Evolutionary conservation across 2,888 invertebrate species (phyloP).

Genomic region (Carpatolechia fugitivella): DNA sequence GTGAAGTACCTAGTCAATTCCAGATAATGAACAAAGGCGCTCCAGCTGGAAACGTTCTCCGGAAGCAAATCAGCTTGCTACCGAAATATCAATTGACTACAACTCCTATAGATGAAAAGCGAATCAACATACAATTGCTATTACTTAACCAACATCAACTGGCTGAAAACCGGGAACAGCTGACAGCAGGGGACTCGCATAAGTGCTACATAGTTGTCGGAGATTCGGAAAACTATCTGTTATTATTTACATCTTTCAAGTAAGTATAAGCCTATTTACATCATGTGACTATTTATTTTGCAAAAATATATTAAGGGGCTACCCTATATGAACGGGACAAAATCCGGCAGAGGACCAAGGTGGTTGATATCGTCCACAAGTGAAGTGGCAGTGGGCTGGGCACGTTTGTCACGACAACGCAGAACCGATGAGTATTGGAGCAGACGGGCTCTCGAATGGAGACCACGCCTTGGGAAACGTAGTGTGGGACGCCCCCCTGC

Average conservation of each 20-base stretch:
- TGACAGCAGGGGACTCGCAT: constrained; percentile 74
- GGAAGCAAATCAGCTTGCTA: constrained; percentile 80
- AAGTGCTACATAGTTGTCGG: constrained; percentile 81
- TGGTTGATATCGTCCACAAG: too few relatives aligned
- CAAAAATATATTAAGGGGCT: too few relatives aligned
- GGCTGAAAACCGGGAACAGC: constrained; percentile 53
- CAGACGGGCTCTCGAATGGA: too few relatives aligned
- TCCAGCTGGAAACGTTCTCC: constrained; percentile 84
- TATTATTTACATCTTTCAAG: constrained; percentile 78
- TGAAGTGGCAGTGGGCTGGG: too few relatives aligned
- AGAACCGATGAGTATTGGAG: too few relatives aligned
- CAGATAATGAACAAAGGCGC: constrained; percentile 86
- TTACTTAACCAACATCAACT: constrained; percentile 67
- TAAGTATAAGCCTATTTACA: constrained; percentile 45
- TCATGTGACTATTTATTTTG: too few relatives aligned
- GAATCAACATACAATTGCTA: constrained; percentile 50
- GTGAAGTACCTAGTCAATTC: too few relatives aligned
- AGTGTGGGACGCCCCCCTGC: too few relatives aligned
- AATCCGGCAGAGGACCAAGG: too few relatives aligned
- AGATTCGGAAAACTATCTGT: constrained; percentile 81
- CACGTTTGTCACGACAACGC: too few relatives aligned
- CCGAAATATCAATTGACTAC: constrained; percentile 80
- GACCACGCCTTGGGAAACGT: too few relatives aligned
- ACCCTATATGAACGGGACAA: too few relatives aligned
- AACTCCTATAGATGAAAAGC: constrained; percentile 48